phyloP scores from a whole-genome alignment of 2,113 vertebrate species.

The Oceanites oceanicus region DNA sequence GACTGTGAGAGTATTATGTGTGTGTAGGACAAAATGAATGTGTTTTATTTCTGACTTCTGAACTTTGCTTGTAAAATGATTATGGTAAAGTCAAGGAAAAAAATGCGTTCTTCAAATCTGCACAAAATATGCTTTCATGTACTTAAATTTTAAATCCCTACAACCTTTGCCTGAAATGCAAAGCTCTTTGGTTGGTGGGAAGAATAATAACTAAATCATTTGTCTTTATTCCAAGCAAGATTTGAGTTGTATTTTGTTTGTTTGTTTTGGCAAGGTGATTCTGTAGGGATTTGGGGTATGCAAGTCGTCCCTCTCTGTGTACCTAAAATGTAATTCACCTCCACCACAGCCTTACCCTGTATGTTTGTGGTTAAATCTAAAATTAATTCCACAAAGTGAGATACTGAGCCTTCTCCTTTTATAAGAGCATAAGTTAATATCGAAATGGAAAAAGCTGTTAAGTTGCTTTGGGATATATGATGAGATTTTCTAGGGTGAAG shows the following conservation, averaged over 20 bases:
- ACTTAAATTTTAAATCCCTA: background rate
- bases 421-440: background rate
- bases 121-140: background rate
- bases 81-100: background rate
- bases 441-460: background rate
- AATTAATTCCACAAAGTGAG: background rate
- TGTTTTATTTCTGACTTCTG: background rate
- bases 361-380: background rate
- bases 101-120: background rate
- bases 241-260: background rate
- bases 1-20: background rate
- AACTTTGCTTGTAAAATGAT: background rate
- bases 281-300: background rate
- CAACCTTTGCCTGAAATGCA: background rate
- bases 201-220: background rate
- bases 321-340: background rate
- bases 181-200: background rate
- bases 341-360: background rate
- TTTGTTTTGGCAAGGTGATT: conserved; percentile 7
- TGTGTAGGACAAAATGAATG: background rate
- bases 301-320: background rate
- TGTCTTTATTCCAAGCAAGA: background rate
- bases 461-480: conserved; percentile 5
- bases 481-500: background rate
- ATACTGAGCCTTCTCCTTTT: background rate